A percentile compares a stretch with the other conserved stretches of the same genome.
These are phyloP conservation scores for Phanerotoma sp. DNA, from an alignment of 2,888 invertebrate species.

Conservation along the genomic window DNA sequence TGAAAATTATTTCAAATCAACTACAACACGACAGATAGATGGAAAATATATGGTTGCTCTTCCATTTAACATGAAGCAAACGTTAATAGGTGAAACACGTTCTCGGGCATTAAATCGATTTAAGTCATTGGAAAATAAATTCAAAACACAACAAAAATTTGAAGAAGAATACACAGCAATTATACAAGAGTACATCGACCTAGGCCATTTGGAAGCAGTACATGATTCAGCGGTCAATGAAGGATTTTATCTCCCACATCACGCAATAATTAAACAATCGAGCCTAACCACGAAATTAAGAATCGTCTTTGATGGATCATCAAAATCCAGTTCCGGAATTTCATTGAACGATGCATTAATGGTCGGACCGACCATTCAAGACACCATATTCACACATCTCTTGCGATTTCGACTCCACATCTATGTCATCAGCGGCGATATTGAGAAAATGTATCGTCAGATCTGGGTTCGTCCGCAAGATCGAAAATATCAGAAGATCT, in stretches of 20 bases:
- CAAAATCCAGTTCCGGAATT: constrained; percentile 15
- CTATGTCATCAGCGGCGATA: too few relatives aligned
- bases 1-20: constrained; percentile 17
- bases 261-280: constrained; percentile 19
- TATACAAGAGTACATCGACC: constrained; percentile 19
- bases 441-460: too few relatives aligned
- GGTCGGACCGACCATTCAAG: too few relatives aligned
- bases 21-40: background rate
- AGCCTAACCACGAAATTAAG: constrained; percentile 20
- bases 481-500: constrained; percentile 17
- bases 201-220: constrained; percentile 13
- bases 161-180: constrained; percentile 11
- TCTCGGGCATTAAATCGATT: constrained; percentile 14
- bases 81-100: constrained; percentile 12
- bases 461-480: too few relatives aligned
- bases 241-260: constrained; percentile 32
- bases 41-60: constrained; percentile 25
- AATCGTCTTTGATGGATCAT: constrained; percentile 21
- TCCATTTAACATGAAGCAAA: constrained; percentile 19
- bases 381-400: too few relatives aligned
- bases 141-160: constrained; percentile 15
- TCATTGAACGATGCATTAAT: constrained; percentile 27
- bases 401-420: too few relatives aligned
- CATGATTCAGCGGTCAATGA: background rate
- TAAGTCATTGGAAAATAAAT: constrained; percentile 15